These are phyloP conservation scores for Drosophila flavopinicola DNA, from an alignment of 2,888 invertebrate genomes.

Conservation along the genomic window DNA sequence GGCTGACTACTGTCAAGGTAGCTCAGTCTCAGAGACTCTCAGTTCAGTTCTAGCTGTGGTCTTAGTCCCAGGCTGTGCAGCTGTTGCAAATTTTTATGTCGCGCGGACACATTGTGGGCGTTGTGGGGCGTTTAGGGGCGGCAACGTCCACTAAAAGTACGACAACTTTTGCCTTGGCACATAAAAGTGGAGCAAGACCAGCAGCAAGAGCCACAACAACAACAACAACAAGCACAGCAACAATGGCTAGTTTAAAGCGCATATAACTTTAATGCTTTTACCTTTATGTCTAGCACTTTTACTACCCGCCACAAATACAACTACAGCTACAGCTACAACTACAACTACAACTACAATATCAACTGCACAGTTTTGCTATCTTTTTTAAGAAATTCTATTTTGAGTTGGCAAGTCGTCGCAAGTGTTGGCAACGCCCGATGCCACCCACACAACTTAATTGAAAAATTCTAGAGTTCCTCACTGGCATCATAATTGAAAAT, in stretches of 20 bases:
- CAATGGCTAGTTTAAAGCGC: constrained; percentile 69
- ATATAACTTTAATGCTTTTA: constrained; percentile 78
- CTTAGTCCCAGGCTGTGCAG: constrained; percentile 62
- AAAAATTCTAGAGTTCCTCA: constrained; percentile 76
- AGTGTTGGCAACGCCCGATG: constrained; percentile 25
- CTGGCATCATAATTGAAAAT: constrained; percentile 77
- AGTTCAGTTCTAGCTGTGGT: constrained; percentile 40
- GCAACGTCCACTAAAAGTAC: constrained; percentile 59
- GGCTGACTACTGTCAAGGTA: constrained; percentile 76
- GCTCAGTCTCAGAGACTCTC: constrained; percentile 28
- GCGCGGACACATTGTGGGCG: constrained; percentile 76
- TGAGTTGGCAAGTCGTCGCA: constrained; percentile 45
- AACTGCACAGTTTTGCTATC: constrained; percentile 21
- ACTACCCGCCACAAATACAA: constrained; percentile 50
- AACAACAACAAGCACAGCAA: constrained; percentile 31
- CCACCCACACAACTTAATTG: constrained; percentile 66
- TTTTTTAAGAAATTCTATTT: constrained; percentile 64
- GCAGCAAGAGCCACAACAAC: constrained; percentile 28
- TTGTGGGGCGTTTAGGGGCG: constrained; percentile 19
- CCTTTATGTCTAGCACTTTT: constrained; percentile 77
- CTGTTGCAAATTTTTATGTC: constrained; percentile 79
- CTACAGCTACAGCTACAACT: too few relatives aligned
- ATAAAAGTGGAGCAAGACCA: constrained; percentile 60
- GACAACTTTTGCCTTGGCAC: constrained; percentile 76
- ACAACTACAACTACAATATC: constrained; percentile 27